Conservation (phyloP, 2,797 vertebrate species). For the Argyrosomus regius region DNA sequence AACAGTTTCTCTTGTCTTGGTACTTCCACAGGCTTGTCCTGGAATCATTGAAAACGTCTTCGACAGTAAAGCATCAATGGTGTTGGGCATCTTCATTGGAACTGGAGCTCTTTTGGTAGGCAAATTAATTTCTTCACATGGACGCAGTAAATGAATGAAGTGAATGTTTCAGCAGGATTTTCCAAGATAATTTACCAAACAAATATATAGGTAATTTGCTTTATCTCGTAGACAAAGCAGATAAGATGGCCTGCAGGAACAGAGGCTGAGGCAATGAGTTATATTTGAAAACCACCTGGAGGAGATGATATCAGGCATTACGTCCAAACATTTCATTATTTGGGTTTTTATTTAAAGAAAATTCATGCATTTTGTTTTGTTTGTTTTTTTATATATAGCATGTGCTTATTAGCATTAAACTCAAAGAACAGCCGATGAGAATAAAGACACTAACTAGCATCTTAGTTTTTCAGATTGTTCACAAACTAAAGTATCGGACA, state of each 20-base stretch:
- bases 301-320: too few species aligned
- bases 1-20: slow-evolving; percentile 5
- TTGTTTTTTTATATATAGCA: background rate
- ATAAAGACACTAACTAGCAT: background rate
- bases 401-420: background rate
- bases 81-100: slow-evolving; percentile 74
- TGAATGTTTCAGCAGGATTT: background rate
- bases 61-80: slow-evolving; percentile 29
- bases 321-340: too few species aligned
- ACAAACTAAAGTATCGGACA: background rate
- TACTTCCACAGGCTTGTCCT: slow-evolving; percentile 72
- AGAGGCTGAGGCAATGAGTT: background rate
- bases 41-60: background rate
- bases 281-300: too few species aligned
- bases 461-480: background rate
- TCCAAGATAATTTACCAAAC: too few species aligned
- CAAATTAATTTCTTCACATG: background rate
- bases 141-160: background rate
- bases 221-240: background rate
- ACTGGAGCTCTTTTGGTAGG: slow-evolving; percentile 80
- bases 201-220: background rate
- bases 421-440: too few species aligned
- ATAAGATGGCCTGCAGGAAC: background rate
- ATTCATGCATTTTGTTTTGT: too few species aligned
- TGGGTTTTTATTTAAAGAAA: too few species aligned